Evolutionary conservation across 2,113 vertebrate species (phyloP), one percentile per base, ranked within the genome.

Genomic region (Rhinoptilus africanus): DNA sequence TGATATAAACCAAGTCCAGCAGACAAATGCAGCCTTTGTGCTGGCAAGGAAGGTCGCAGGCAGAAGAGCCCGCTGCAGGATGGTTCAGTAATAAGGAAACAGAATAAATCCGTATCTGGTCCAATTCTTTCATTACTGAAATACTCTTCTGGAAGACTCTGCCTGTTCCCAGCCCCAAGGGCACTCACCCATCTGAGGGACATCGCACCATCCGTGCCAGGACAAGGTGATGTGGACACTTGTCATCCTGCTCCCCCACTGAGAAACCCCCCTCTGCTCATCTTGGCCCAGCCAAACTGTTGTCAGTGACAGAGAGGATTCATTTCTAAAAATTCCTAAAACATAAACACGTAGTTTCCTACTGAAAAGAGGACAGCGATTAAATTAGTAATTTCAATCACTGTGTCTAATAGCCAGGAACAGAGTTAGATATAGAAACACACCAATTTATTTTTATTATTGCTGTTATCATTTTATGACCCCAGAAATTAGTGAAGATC

Each of bases 51-150:
- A 23, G 1, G 23, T 1, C 4, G 8, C 28, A 6, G 21, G 57
- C 32, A 21, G 28, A 24, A 12, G 14, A 5, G 30, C 17, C 5
- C 17, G 2, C 27, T 10, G 35, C 66, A 35, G 21, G 24, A 6
- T 1, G 10, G 19, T 2, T 34, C 4, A 1, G 43, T 26, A 20
- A 17, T 12, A 34, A 22, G 47, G 41, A 34, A 27, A 13, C 17
- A 7, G 5, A 11, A 8, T 6, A 76, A 71, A 77, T 0, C 60
- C 9, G 0, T 0, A 4, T 1, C 50, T n/a, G 11, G 8, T 1
- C 18, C 39, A 4, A 0, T 2, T 28, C 53, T 22, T 32, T 5
- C 69, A 26, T 12, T 9, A 2, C 0, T 22, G 34, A 54, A 21
- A 9, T 5, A 3, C 0, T 4, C 2, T 54, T 8, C 1, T 0